These are phyloP conservation scores for Morus bassanus DNA, from an alignment of 2,797 vertebrate genomes.

Conservation along the genomic window DNA sequence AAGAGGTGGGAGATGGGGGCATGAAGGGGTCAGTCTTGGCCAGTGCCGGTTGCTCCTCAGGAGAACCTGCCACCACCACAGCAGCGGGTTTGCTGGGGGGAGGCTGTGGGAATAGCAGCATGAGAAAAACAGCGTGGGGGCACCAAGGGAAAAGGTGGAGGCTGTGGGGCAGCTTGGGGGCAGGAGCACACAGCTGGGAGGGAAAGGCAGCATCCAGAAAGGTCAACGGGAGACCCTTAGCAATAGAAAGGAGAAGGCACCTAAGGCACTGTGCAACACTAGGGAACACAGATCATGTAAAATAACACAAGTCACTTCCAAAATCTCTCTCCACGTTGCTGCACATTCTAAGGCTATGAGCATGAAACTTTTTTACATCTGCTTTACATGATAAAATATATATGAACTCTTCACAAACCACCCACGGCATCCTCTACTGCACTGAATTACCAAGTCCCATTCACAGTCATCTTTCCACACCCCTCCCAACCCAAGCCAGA, in stretches of 20 bases:
- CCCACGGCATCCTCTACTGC: background rate
- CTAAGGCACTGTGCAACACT: background rate
- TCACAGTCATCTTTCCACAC: background rate
- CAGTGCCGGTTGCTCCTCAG: background rate
- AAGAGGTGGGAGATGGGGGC: background rate
- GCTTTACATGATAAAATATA: background rate
- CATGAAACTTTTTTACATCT: background rate
- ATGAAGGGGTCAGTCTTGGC: background rate
- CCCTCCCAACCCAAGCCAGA: background rate
- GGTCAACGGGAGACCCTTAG: background rate
- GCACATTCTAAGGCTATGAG: background rate
- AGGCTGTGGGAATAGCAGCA: background rate
- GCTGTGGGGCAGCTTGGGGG: background rate
- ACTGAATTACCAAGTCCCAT: background rate
- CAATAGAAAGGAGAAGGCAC: background rate
- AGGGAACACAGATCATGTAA: background rate
- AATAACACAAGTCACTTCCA: background rate
- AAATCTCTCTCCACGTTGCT: background rate
- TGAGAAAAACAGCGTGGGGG: background rate
- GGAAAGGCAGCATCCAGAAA: background rate
- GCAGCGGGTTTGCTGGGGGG: background rate
- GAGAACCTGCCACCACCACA: background rate
- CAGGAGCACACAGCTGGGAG: background rate
- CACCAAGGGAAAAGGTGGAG: background rate
- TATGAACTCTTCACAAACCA: background rate